Base-by-base conservation (phyloP, 2,888 invertebrate species). In the Cephus sareptanus region DNA sequence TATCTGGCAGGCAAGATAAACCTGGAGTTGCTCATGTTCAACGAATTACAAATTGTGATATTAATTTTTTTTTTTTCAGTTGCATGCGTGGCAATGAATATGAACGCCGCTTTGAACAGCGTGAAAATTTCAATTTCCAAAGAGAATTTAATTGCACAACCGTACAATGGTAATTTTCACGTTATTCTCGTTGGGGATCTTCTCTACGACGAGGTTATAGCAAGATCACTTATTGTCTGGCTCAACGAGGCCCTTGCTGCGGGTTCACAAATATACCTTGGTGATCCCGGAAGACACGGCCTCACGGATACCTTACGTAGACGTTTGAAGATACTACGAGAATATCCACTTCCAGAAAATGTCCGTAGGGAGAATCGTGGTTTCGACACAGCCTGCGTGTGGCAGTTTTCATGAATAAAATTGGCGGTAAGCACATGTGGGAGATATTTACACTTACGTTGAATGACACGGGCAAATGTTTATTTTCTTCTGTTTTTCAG, bases 181-280 rank as follows among this genome's bases (percentile, higher is more conserved):
- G 91, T 94, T 3, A 91, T 95, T 80, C 89, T 95, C n/a, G 91
- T 95, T 69, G 95, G 95, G 0, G 95, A 95, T 87, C 93, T 95
- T 93, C 94, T 95, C 83, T 95, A 95, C 87, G 95, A 95, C 86
- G 92, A 93, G 79, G 92, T 93, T 75, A 94, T 94, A 80, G 93
- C 93, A 0, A 91, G 88, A 11, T 75, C 85, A n/a, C 87, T 95
- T 68, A 92, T 94, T 79, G 88, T 92, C 0, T 95, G 95, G 95
- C 89, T 95, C 0, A 84, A 88, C 31, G 82, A 82, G 3, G 81
- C 84, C 15, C 68, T 76, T 31, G 34, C 31, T 75, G 80, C 80
- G 15, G 84, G 83, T 70, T 86, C 89, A 1, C 87, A 92, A 90
- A 91, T 94, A 56, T 86, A 93, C 56, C 91, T 94, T 69, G 94